Percentiles rank a stretch among this genome's conserved stretches.
Evolutionary conservation across 2,888 invertebrate genomes (phyloP).

Genomic region (Papilio elwesi): DNA sequence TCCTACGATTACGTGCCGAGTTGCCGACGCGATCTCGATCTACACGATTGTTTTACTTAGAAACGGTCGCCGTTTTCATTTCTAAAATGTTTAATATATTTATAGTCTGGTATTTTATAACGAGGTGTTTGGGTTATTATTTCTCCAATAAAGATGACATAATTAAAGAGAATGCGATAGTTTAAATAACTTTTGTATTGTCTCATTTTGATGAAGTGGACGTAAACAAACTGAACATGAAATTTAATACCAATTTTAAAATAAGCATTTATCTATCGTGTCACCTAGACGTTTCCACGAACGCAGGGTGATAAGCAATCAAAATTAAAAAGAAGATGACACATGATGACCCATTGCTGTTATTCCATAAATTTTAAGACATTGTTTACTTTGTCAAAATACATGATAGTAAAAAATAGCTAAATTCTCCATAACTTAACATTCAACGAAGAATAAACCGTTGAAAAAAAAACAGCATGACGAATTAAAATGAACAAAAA

Average conservation of each 20-base stretch:
- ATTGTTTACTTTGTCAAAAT: not conserved
- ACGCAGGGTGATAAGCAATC: slow-evolving; percentile 14
- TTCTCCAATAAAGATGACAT: not conserved
- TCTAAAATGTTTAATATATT: not conserved
- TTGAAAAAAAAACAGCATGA: slow-evolving; percentile 5
- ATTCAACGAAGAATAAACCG: not conserved
- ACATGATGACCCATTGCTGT: not conserved
- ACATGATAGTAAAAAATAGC: not conserved
- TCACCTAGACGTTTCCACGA: slow-evolving; percentile 1
- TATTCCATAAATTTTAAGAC: not conserved
- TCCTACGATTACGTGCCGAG: slow-evolving; percentile 72
- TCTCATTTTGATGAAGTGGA: not conserved
- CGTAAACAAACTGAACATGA: not conserved
- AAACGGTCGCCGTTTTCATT: not conserved
- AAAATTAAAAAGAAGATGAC: not conserved
- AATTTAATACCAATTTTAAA: not conserved
- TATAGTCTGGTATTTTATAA: not conserved
- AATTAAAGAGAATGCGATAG: not conserved
- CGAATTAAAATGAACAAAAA: slow-evolving; percentile 21
- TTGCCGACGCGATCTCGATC: slow-evolving; percentile 38
- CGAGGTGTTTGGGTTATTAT: not conserved
- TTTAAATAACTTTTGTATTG: not conserved
- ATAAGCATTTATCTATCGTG: slow-evolving; percentile 3
- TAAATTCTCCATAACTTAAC: not conserved
- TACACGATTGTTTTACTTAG: slow-evolving; percentile 36